Conservation (phyloP, 1,140 invertebrate genomes). For the Hormaphis cornu region DNA sequence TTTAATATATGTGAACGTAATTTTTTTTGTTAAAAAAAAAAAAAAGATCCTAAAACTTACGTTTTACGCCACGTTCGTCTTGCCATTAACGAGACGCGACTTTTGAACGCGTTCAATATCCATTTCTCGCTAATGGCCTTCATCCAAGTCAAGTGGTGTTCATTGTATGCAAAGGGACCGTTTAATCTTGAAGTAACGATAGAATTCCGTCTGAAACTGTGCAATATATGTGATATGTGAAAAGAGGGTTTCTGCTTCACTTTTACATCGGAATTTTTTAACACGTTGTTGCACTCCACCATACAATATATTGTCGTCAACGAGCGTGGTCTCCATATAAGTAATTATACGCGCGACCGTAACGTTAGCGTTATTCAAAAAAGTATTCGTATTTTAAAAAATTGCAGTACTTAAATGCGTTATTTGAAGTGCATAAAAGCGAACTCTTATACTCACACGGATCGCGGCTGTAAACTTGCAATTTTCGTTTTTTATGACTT, state of each 20-base stretch:
- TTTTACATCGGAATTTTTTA: conserved; percentile 22
- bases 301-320: no score
- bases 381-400: background rate
- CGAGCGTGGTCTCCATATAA: background rate
- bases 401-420: background rate
- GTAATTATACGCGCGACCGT: conserved; percentile 1
- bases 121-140: conserved; percentile 21
- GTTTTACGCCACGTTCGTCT: background rate
- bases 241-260: background rate
- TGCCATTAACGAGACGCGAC: background rate
- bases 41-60: background rate
- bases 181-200: conserved; percentile 27
- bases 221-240: background rate
- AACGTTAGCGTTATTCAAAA: background rate
- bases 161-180: conserved; percentile 11
- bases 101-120: conserved; percentile 11
- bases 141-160: conserved; percentile 2
- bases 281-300: background rate
- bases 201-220: background rate
- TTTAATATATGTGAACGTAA: background rate
- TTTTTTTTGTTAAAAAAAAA: background rate
- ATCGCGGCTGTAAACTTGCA: no score
- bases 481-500: no score
- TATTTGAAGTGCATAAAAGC: background rate
- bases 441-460: no score